Conservation (phyloP, 2,797 vertebrate genomes). For the Cryptoblepharus egeriae region DNA sequence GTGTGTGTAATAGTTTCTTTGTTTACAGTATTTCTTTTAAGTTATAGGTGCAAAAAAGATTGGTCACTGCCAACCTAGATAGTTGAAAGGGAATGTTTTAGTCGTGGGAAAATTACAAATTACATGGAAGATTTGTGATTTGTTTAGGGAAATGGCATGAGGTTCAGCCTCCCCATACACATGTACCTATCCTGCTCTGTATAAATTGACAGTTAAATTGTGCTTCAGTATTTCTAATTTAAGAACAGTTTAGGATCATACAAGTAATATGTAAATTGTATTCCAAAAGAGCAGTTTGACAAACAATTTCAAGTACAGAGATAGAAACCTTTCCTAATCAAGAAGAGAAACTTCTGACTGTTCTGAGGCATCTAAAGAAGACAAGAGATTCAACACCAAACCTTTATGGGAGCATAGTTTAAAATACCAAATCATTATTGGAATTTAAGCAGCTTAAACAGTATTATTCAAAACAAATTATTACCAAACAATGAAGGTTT, state of each 20-base stretch:
- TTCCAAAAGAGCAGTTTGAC: background rate
- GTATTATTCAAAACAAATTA: background rate
- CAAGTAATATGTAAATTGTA: background rate
- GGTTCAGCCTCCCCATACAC: background rate
- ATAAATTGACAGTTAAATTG: background rate
- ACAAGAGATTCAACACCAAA: background rate
- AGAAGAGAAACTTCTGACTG: slow-evolving; percentile 18
- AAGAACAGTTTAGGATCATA: background rate
- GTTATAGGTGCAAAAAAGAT: background rate
- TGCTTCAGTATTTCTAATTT: background rate
- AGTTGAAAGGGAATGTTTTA: background rate
- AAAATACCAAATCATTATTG: too few relatives aligned
- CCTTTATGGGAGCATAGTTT: too few relatives aligned
- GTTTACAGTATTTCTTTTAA: background rate
- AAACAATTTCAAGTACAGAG: background rate
- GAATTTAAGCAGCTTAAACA: background rate
- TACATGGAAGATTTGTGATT: background rate
- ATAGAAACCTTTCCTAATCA: slow-evolving; percentile 21
- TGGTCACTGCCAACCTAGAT: background rate
- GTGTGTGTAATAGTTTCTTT: background rate
- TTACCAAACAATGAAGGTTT: background rate
- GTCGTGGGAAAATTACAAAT: background rate
- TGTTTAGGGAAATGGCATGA: background rate
- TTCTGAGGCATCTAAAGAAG: background rate
- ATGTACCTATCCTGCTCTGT: background rate